These are phyloP conservation scores for Apteryx mantelli DNA, from an alignment of 2,113 vertebrate genomes.

Conservation along the genomic window DNA sequence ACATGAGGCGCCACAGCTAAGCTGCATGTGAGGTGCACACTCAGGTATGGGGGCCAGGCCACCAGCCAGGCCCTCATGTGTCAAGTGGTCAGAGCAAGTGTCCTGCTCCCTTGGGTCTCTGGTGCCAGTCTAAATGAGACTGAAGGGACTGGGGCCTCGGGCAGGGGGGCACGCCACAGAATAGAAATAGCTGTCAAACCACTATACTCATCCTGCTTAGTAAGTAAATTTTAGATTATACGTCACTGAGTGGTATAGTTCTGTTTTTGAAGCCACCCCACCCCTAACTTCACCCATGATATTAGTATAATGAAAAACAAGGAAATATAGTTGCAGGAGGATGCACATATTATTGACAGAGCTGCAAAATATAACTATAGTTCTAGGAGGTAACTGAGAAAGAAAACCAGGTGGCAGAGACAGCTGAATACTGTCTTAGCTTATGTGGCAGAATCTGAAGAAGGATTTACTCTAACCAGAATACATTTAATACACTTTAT, in stretches of 20 bases:
- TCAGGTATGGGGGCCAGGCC: no score
- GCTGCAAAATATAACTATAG: not conserved
- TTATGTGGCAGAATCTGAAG: not conserved
- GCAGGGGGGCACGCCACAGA: not conserved
- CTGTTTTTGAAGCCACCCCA: not conserved
- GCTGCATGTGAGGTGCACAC: not conserved
- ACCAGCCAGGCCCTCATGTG: no score
- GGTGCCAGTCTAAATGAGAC: no score
- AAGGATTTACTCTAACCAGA: not conserved
- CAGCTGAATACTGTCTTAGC: not conserved
- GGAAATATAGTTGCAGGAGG: not conserved
- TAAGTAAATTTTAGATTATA: not conserved
- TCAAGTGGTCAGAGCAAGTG: no score
- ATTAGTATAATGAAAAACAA: not conserved
- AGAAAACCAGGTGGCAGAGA: not conserved
- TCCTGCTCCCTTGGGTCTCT: no score
- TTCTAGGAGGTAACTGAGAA: not conserved
- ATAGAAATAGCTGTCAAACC: not conserved
- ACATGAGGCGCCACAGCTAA: not conserved
- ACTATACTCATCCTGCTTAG: not conserved
- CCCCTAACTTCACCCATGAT: not conserved
- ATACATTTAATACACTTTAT: not conserved
- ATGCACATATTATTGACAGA: not conserved
- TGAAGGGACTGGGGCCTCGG: no score
- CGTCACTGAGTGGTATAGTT: not conserved